A percentile compares a stretch with the other conserved stretches of the same genome.
Evolutionary conservation across 2,113 vertebrate genomes (phyloP).

Genomic region (Limnothrissa miodon): DNA sequence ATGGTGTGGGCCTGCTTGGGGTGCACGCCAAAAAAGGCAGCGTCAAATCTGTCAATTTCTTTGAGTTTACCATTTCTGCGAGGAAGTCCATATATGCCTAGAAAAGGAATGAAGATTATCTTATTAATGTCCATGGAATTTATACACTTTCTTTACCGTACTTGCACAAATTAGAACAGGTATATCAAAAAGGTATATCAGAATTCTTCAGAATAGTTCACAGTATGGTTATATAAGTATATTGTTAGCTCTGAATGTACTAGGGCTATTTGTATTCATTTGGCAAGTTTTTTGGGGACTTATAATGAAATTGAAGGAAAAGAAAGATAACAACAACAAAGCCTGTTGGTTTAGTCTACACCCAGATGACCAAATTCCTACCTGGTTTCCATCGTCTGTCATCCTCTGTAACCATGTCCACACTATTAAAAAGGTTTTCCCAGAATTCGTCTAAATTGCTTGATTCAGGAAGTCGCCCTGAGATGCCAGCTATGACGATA

Average conservation of each 20-base stretch:
- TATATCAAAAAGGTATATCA: too few relatives aligned
- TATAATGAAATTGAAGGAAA: too few relatives aligned
- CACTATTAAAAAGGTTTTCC: constrained; percentile 88
- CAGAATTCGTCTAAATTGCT: constrained; percentile 93
- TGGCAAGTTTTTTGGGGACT: too few relatives aligned
- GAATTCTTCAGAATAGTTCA: too few relatives aligned
- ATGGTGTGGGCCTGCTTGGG: constrained; percentile 95
- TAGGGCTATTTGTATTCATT: too few relatives aligned
- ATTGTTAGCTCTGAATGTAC: too few relatives aligned
- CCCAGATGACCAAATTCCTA: constrained; percentile 45
- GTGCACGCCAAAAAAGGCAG: constrained; percentile 87
- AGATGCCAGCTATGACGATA: constrained; percentile 91
- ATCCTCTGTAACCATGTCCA: constrained; percentile 98
- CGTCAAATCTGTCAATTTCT: constrained; percentile 90
- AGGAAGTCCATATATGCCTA: constrained; percentile 91
- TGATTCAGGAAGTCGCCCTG: constrained; percentile 90
- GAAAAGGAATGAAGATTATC: constrained; percentile 11
- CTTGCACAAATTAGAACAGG: too few relatives aligned
- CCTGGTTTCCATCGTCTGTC: constrained; percentile 93
- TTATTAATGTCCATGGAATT: too few relatives aligned
- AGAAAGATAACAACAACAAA: too few relatives aligned
- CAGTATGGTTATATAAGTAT: too few relatives aligned
- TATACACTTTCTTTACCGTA: too few relatives aligned
- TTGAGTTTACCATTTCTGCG: constrained; percentile 91
- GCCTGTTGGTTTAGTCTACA: not conserved